Evolutionary conservation across 2,797 vertebrate species (phyloP), one percentile per base, ranked within the genome.

Genomic region (Spizella passerina): DNA sequence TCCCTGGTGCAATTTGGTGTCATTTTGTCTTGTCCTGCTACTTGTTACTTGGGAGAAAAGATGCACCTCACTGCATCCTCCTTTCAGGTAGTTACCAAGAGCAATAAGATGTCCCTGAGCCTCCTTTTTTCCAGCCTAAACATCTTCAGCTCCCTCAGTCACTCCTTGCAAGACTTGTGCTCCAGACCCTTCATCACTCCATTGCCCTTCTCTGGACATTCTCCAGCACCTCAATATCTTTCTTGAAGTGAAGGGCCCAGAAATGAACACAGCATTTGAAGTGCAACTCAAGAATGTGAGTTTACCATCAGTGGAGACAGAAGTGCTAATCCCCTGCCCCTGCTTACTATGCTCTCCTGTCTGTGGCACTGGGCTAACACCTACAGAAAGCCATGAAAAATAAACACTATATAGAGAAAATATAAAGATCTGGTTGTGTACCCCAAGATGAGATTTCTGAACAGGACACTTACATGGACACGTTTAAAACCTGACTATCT

Each of bases 401-500:
- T 41, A 60, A 75, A 34, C n/a, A 23, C 24, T 16, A 4, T 26
- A 15, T 47, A 39, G 10, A 27, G 10, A 7, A 12, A 66, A 30
- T 29, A 38, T 8, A 34, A 70, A 41, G 10, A 24, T 57, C 19
- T n/a, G 7, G 8, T 64, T 77, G 6, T 13, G 3, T 32, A 30
- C 7, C 32, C 34, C 61, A 17, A 13, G 16, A 52, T 0, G 1
- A 44, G 19, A 46, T 72, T 87, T 82, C 47, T 29, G 5, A 85
- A 34, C 14, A 27, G 49, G 21, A 57, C 24, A 24, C 5, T 59
- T 20, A 63, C 0, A 0, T 29, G 61, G 68, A n/a, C 43, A 30
- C 0, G 0, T 69, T 75, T 87, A 26, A 92, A 92, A 53, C 12
- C 15, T 44, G 49, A 18, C 72, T 64, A 18, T 50, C 61, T 78